Evolutionary conservation across 2,797 vertebrate genomes (phyloP), one percentile per base, ranked within the genome.

Genomic region (Lepilemur ruficaudatus): DNA sequence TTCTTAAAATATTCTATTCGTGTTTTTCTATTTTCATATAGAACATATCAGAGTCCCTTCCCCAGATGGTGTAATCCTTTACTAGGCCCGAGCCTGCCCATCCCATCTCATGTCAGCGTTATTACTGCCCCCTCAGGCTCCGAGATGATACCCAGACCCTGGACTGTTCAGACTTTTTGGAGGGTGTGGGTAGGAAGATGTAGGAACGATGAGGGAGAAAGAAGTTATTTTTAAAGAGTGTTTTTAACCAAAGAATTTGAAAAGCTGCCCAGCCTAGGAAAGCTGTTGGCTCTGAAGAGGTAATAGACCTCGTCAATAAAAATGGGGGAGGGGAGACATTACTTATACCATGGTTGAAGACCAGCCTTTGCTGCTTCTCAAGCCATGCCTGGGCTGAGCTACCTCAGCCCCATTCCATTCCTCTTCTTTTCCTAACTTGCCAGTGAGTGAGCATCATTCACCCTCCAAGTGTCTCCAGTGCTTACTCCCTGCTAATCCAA

Each of bases 171-270:
- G 61, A 79, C 55, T 55, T 88, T 59, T 72, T 65, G 43, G 72
- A 87, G 46, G 35, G 23, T 87, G 9, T 23, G 30, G 65, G 28
- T 32, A 2, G 87, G n/a, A 70, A 25, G 43, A 41, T 57, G 32
- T 61, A 65, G 91, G 41, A 79, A 61, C 12, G 6, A 23, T 22
- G 75, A 38, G 57, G 59, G 38, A 43, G 46, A 57, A 17, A 46
- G n/a, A n/a, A 57, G 23, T 55, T 55, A 61, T 61, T 63, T 95
- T 93, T 79, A 38, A 38, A 89, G 38, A 89, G 41, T 92, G n/a
- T 82, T 81, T 93, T 92, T 65, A 97, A 92, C 72, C 81, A 91
- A 88, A 93, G 93, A 86, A 50, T 86, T 65, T 67, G 69, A 94
- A 95, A 63, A 73, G 17, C 61, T 88, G 63, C 57, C 8, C 23